These are phyloP conservation scores for Ellobius talpinus DNA, from an alignment of 2,113 vertebrate genomes.

Conservation along the genomic window DNA sequence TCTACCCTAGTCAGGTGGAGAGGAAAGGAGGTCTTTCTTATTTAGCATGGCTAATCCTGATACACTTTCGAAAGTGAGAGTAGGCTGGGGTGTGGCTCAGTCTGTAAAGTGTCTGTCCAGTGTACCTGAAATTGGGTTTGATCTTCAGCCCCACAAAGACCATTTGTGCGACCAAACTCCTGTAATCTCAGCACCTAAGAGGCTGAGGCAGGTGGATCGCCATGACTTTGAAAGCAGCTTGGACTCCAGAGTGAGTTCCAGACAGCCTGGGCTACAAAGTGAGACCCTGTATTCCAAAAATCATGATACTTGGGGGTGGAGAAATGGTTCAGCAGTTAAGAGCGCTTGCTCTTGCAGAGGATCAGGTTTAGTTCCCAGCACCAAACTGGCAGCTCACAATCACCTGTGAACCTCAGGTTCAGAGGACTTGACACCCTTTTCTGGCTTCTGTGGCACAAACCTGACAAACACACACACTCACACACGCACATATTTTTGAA, in stretches of 20 bases:
- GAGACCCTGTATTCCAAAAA: not conserved
- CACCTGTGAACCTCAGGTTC: not conserved
- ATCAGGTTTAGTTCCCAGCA: no score
- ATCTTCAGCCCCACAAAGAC: no score
- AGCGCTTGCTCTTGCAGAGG: not conserved
- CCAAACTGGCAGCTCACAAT: no score
- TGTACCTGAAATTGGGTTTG: not conserved
- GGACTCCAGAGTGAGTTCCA: not conserved
- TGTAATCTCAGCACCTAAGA: not conserved
- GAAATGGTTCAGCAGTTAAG: not conserved
- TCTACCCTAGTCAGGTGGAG: not conserved
- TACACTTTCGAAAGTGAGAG: not conserved
- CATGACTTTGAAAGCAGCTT: not conserved
- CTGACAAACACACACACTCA: not conserved
- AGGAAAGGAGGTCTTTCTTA: not conserved
- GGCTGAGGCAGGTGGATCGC: not conserved
- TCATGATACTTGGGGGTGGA: no score
- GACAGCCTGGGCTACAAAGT: not conserved
- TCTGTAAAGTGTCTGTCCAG: not conserved
- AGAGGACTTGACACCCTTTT: not conserved
- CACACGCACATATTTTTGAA: not conserved
- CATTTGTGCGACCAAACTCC: not conserved
- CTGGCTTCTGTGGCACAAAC: not conserved
- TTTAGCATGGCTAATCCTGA: not conserved
- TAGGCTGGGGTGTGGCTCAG: no score